Evolutionary conservation across 2,113 vertebrate genomes (phyloP).

Genomic region (Ramphastos sulfuratus): DNA sequence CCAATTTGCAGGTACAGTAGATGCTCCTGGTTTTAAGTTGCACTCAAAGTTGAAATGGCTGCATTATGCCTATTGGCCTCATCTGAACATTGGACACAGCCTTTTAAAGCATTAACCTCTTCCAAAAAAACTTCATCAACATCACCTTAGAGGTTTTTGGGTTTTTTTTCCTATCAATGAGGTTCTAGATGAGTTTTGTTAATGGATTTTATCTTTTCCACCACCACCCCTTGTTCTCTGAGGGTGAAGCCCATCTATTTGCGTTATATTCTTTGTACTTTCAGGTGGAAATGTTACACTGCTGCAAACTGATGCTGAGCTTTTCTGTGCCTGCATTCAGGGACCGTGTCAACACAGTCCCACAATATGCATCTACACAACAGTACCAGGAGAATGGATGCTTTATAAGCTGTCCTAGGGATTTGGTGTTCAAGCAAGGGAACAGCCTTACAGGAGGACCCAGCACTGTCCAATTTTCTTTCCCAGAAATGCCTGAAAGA

Average conservation of each 20-base stretch:
- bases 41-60: background rate
- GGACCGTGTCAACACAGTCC: background rate
- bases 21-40: background rate
- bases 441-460: background rate
- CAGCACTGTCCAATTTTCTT: background rate
- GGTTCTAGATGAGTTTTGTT: background rate
- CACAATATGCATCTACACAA: background rate
- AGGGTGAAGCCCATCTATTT: background rate
- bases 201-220: background rate
- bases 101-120: background rate
- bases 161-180: background rate
- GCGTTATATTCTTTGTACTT: background rate
- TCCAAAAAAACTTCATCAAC: background rate
- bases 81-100: background rate
- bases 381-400: accelerated
- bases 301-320: background rate
- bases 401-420: background rate
- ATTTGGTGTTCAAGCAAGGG: background rate
- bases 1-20: background rate
- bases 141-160: background rate
- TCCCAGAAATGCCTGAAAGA: background rate
- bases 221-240: background rate
- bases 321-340: background rate
- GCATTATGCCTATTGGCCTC: background rate
- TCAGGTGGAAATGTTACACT: background rate